phyloP scores from a whole-genome alignment of 2,888 invertebrate species.

The Ceriagrion tenellum region DNA sequence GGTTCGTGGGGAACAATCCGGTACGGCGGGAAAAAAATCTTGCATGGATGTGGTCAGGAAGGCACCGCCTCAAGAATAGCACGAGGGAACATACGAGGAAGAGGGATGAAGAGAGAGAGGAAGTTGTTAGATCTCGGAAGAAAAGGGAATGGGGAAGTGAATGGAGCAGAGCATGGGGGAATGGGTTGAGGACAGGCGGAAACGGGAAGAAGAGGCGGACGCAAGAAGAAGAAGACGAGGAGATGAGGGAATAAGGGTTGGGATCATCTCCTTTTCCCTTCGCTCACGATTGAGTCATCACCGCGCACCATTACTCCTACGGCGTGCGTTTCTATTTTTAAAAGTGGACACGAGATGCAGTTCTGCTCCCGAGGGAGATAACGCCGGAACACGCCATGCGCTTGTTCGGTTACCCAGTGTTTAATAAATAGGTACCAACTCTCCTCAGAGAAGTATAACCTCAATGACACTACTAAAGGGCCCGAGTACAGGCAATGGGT shows the following conservation, averaged over 20 bases:
- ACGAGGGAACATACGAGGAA: background rate
- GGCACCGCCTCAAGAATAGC: background rate
- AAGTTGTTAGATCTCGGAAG: background rate
- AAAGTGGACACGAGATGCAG: background rate
- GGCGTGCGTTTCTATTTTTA: slow-evolving; percentile 22
- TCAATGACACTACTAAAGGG: background rate
- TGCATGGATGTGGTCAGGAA: background rate
- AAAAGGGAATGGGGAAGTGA: background rate
- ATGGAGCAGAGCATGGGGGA: background rate
- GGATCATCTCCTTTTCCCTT: background rate
- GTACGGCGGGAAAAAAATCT: background rate
- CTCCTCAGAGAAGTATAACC: background rate
- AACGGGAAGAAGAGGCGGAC: background rate
- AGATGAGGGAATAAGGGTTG: background rate
- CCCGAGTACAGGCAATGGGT: background rate
- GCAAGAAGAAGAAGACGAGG: background rate
- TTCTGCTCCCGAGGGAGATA: background rate
- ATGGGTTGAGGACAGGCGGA: background rate
- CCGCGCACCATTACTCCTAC: background rate
- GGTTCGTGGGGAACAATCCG: background rate
- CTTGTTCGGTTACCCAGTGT: background rate
- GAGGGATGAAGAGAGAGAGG: background rate
- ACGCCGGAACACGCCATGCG: background rate
- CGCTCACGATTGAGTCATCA: background rate
- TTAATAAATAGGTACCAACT: slow-evolving; percentile 8